Evolutionary conservation across 2,888 invertebrate genomes (phyloP).

Genomic region (Tryphoninae sp.): DNA sequence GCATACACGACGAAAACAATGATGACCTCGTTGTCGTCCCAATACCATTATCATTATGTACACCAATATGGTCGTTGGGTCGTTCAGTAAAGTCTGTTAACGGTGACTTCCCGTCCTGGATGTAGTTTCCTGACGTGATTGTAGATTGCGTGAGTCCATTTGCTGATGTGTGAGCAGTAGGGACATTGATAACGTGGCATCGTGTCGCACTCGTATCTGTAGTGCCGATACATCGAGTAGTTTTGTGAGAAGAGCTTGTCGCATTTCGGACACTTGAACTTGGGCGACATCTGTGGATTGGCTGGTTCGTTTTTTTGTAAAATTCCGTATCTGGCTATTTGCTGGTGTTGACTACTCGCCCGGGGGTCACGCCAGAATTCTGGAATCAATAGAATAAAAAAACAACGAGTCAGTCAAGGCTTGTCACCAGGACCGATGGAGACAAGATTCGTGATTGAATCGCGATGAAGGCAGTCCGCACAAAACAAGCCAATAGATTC

Average conservation of each 20-base stretch:
- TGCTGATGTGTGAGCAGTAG: constrained; percentile 77
- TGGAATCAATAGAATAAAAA: constrained; percentile 68
- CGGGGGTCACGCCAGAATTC: constrained; percentile 63
- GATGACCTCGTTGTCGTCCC: background rate
- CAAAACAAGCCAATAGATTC: constrained; percentile 33
- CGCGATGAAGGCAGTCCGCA: constrained; percentile 9
- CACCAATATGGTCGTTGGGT: no score
- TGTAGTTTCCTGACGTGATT: constrained; percentile 76
- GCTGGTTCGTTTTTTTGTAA: constrained; percentile 37
- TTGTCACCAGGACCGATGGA: background rate
- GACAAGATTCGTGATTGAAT: background rate
- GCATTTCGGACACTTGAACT: constrained; percentile 76
- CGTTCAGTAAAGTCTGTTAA: constrained; percentile 73
- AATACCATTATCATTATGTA: constrained; percentile 29
- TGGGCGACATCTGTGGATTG: constrained; percentile 49
- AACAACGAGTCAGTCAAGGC: constrained; percentile 1
- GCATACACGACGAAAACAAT: constrained; percentile 20
- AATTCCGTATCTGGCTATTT: constrained; percentile 17
- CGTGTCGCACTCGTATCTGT: constrained; percentile 79
- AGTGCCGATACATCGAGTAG: constrained; percentile 79
- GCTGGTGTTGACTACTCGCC: constrained; percentile 27
- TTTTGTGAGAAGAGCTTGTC: constrained; percentile 76
- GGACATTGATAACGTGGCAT: constrained; percentile 78
- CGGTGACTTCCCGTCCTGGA: constrained; percentile 71
- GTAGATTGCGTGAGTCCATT: constrained; percentile 78